phyloP scores from a whole-genome alignment of 2,797 vertebrate species.

The Aphelocoma californica region DNA sequence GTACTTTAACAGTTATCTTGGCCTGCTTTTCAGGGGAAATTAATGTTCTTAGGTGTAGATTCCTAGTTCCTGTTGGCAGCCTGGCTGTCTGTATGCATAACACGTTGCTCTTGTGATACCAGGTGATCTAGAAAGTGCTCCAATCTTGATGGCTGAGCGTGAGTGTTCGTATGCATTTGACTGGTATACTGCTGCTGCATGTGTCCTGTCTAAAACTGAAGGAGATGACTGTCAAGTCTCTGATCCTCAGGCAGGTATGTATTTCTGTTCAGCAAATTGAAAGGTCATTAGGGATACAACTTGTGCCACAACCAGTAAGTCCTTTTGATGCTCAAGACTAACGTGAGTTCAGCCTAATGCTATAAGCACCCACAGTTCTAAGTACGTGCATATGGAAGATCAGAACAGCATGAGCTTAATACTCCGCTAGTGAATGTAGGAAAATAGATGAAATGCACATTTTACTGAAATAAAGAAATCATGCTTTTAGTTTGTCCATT shows the following conservation, averaged over 20 bases:
- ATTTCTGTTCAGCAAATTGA: background rate
- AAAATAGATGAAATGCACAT: background rate
- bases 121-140: constrained; percentile 90
- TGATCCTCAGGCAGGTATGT: constrained; percentile 87
- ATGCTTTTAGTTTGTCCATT: background rate
- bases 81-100: background rate
- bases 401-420: background rate
- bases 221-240: constrained; percentile 91
- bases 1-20: background rate
- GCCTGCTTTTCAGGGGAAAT: background rate
- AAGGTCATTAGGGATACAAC: background rate
- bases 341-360: background rate
- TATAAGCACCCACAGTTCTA: background rate
- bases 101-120: background rate
- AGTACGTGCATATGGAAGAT: fast-evolving
- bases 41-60: background rate
- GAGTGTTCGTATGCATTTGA: constrained; percentile 86
- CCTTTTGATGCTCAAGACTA: background rate
- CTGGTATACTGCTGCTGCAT: constrained; percentile 91
- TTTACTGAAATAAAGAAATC: background rate
- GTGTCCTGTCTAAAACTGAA: constrained; percentile 84
- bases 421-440: background rate
- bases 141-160: constrained; percentile 76
- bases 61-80: background rate
- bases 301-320: background rate